Evolutionary conservation across 1,140 invertebrate genomes (phyloP).

Genomic region (Atta cephalotes): DNA sequence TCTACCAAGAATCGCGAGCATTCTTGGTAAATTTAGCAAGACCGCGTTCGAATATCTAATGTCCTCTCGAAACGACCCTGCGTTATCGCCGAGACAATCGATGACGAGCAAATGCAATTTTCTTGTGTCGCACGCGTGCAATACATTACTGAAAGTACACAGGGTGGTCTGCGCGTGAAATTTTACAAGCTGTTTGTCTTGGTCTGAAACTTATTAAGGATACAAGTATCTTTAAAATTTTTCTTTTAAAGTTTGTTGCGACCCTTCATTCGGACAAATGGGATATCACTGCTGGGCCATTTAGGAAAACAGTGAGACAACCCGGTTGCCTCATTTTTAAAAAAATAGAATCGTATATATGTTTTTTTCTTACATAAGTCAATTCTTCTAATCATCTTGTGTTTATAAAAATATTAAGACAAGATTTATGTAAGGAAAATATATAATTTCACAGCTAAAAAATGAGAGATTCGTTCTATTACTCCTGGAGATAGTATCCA

Average conservation of each 20-base stretch:
- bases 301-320: not conserved
- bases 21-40: slow-evolving; percentile 68
- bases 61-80: slow-evolving; percentile 37
- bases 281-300: not conserved
- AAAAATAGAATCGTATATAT: not conserved
- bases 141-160: not conserved
- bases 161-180: not conserved
- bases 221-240: not conserved
- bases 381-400: not conserved
- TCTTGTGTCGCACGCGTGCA: not conserved
- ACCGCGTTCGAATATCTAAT: slow-evolving; percentile 40
- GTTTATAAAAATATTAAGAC: not conserved
- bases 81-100: slow-evolving; percentile 15
- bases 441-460: not conserved
- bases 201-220: not conserved
- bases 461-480: not conserved
- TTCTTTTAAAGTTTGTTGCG: not conserved
- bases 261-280: slow-evolving; percentile 7
- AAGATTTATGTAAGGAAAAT: slow-evolving; percentile 15
- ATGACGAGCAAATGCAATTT: slow-evolving; percentile 9
- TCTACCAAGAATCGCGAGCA: slow-evolving; percentile 72
- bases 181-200: not conserved
- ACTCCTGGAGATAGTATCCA: not conserved
- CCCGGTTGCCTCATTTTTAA: not conserved
- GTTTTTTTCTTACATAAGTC: slow-evolving; percentile 1